These are phyloP conservation scores for Istiophorus platypterus DNA, from an alignment of 2,113 vertebrate genomes.

Conservation along the genomic window DNA sequence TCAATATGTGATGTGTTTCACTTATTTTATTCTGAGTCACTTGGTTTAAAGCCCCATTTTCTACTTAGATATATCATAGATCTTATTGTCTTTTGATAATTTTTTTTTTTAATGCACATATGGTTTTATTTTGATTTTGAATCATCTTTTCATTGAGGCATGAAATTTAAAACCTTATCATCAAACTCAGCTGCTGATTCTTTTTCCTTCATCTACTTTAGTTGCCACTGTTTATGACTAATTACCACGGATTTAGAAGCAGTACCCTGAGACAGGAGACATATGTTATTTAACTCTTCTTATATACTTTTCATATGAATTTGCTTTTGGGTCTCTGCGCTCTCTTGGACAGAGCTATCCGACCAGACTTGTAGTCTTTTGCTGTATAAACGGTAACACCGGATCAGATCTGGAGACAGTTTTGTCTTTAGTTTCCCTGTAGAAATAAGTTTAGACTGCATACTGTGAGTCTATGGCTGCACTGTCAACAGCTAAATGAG, in stretches of 20 bases:
- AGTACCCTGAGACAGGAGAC: no score
- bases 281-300: neutral
- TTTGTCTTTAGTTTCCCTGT: no score
- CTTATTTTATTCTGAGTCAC: neutral
- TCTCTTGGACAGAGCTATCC: no score
- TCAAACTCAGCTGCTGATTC: neutral
- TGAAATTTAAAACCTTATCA: neutral
- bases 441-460: neutral
- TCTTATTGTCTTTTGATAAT: no score
- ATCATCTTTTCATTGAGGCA: conserved; percentile 20
- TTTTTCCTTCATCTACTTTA: no score
- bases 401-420: neutral
- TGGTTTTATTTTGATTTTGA: conserved; percentile 41
- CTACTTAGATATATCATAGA: no score
- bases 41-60: no score
- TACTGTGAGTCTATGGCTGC: neutral
- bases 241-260: neutral
- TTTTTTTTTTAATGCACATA: conserved; percentile 45
- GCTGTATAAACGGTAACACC: no score
- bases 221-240: conserved; percentile 1
- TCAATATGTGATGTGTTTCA: neutral
- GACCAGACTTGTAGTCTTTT: no score
- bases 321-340: no score
- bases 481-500: neutral
- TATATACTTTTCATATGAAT: neutral